Percentiles rank a stretch among this genome's conserved stretches.
Conservation (phyloP, 2,113 vertebrate species). For the Toxotes jaculatrix region DNA sequence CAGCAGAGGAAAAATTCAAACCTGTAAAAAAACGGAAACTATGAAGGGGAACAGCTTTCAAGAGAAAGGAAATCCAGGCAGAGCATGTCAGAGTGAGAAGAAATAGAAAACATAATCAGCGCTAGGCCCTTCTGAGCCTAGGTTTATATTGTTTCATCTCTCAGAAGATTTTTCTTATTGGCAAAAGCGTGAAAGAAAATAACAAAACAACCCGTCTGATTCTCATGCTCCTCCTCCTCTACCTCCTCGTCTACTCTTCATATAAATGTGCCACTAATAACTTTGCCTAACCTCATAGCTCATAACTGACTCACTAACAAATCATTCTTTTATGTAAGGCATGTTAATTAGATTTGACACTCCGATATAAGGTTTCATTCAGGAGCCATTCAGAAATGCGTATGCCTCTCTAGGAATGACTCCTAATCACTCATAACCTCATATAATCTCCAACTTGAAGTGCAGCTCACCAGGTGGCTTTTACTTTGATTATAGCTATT, state of each 20-base stretch:
- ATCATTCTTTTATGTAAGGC: slow-evolving; percentile 36
- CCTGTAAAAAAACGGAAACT: background rate
- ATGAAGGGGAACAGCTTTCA: background rate
- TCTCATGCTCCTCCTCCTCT: slow-evolving; percentile 19
- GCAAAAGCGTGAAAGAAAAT: slow-evolving; percentile 25
- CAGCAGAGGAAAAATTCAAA: background rate
- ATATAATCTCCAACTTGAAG: slow-evolving; percentile 24
- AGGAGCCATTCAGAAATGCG: background rate
- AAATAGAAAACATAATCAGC: slow-evolving; percentile 2
- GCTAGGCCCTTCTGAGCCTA: slow-evolving; percentile 32
- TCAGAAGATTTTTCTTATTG: slow-evolving; percentile 26
- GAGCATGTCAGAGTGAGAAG: background rate
- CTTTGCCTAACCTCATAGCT: slow-evolving; percentile 21
- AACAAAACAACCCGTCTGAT: slow-evolving; percentile 38
- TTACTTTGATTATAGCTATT: slow-evolving; percentile 38
- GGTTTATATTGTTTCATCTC: slow-evolving; percentile 33
- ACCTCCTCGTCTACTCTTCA: slow-evolving; percentile 44
- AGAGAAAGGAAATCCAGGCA: background rate
- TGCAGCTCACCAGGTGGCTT: slow-evolving; percentile 32
- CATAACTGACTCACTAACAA: slow-evolving; percentile 29
- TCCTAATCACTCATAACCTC: slow-evolving; percentile 31
- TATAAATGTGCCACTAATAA: slow-evolving; percentile 61
- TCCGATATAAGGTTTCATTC: slow-evolving; percentile 34
- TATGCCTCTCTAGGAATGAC: slow-evolving; percentile 10
- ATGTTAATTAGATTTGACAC: slow-evolving; percentile 47